Evolutionary conservation across 2,888 invertebrate species (phyloP), one percentile per base, ranked within the genome.

Genomic region (Dryomyza anilis): DNA sequence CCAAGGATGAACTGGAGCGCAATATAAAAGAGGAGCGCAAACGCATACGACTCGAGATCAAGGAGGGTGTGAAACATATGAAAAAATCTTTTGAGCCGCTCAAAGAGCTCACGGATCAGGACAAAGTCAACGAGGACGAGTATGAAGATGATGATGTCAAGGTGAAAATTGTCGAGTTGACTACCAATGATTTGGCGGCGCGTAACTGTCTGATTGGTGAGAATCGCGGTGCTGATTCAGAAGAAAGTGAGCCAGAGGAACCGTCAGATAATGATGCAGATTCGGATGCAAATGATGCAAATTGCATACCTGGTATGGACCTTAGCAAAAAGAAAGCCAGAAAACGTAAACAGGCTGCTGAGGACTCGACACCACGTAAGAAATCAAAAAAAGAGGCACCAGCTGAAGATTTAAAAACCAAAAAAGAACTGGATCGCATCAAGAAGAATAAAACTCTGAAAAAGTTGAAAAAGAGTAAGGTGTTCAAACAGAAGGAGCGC

Each of bases 111-210:
- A 78, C 81, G 5, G 78, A 78, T 1, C 74, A 77, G 43, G 81
- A 81, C 33, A 81, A 78, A 52, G 64, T 65, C 0, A 72, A 75
- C 27, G 71, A 74, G 58, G 75, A 79, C 50, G 89, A 91, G 74
- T 91, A 91, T 81, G 90, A 93, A 80, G 89, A 91, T 73, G 90
- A 90, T 43, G 89, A 91, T 78, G 92, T 92, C 0, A 90, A 89
- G 70, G 91, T 94, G 0, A 91, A 91, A 85, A 89, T 94, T 66
- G 86, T 90, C 0, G 92, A 93, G 78, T 81, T 94, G 8, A 89
- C 91, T 19, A 84, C 91, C 43, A 88, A 88, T 66, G 89, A 90
- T 59, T 83, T 92, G 46, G 88, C 90, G n/a, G 86, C 89, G 65
- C 87, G 87, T 75, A 88, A 88, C 72, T 87, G 90, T 74, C 89